Evolutionary conservation across 2,888 invertebrate genomes (phyloP), one percentile per base, ranked within the genome.

Genomic region (Drosophila picticornis): DNA sequence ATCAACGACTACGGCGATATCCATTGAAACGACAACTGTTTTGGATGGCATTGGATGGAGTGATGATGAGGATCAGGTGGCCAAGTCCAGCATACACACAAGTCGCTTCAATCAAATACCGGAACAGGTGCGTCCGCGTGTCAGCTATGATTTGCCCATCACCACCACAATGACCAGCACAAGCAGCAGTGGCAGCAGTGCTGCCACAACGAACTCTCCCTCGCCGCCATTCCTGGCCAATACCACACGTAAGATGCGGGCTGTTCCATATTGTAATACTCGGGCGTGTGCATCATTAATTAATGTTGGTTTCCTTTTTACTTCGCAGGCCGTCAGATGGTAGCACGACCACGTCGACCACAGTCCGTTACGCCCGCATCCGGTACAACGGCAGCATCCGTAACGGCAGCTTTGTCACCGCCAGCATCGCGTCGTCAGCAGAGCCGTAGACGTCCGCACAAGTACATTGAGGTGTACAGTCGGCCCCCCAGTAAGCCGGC

Each of bases 51-150:
- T 71, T 68, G 90, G 88, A 16, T 46, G 46, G n/a, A 56, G n/a
- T n/a, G 74, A 86, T 25, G 86, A 80, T 27, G 86, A 81, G 29
- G 93, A 93, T 78, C 93, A 93, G 85, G 89, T 93, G 60, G 92
- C 92, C 64, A 92, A 92, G 72, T 92, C 93, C 7, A 93, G 93
- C 77, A 91, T 92, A 59, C 92, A 92, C 52, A 91, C 92, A 38
- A 91, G 89, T 52, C 91, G 87, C 61, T 91, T 91, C 72, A 93
- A 93, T 83, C 92, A 93, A 78, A 91, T 93, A 51, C 83, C 86
- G 51, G 89, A 91, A 22, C 75, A 79, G 32, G 75, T 53, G 66
- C 72, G 77, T 63, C 78, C 56, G 59, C 77, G 77, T 34, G 77
- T 77, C 53, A 88, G 77, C 32, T 91, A 81, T 40, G 75, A 75